phyloP scores from a whole-genome alignment of 2,888 invertebrate species.

The Sturmia bella region DNA sequence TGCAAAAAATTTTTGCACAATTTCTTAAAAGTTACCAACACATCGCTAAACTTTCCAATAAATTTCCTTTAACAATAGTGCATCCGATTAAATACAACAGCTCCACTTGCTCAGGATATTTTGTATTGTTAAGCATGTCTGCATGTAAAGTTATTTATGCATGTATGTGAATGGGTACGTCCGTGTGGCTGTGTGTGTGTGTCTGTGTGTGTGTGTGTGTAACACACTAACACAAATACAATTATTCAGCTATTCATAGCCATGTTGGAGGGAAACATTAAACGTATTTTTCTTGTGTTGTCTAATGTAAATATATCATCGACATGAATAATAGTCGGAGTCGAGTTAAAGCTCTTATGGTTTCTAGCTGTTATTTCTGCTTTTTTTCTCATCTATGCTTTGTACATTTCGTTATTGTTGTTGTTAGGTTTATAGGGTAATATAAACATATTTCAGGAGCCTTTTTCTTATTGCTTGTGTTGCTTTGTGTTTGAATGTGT shows the following conservation, averaged over 20 bases:
- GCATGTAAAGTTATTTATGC: background rate
- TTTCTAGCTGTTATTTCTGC: conserved; percentile 35
- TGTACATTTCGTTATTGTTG: conserved; percentile 18
- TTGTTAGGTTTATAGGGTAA: conserved; percentile 54
- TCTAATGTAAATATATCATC: conserved; percentile 67
- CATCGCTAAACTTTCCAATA: conserved; percentile 24
- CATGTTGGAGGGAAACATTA: conserved; percentile 52
- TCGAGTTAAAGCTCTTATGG: conserved; percentile 62
- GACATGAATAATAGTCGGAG: conserved; percentile 67
- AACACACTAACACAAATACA: conserved; percentile 16
- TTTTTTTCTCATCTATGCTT: conserved; percentile 11
- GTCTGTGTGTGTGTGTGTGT: background rate
- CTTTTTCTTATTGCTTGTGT: conserved; percentile 7
- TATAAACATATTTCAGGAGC: conserved; percentile 59
- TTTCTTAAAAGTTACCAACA: conserved; percentile 43
- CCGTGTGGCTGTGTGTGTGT: background rate
- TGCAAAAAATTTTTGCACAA: conserved; percentile 12
- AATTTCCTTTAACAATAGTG: conserved; percentile 47
- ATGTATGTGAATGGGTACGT: background rate
- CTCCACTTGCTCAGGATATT: conserved; percentile 40
- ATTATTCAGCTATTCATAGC: conserved; percentile 45
- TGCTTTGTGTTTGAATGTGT: too few relatives aligned
- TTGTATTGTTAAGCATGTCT: conserved; percentile 52
- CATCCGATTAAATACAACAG: conserved; percentile 48
- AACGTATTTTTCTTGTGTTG: conserved; percentile 61